phyloP scores from a whole-genome alignment of 2,888 invertebrate species.

The Agrochola circellaris region DNA sequence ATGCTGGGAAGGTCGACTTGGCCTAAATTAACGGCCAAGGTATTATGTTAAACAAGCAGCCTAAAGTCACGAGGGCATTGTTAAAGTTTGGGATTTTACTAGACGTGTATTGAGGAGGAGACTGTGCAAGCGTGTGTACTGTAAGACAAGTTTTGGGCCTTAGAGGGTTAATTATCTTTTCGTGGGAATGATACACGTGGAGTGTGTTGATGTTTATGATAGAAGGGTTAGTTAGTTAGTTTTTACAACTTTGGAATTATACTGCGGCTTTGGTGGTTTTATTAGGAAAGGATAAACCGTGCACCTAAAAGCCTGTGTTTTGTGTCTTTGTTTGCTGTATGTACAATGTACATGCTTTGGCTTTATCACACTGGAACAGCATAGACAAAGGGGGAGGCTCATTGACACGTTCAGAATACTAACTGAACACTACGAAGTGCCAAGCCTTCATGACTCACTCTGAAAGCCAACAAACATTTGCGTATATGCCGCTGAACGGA shows the following conservation, averaged over 20 bases:
- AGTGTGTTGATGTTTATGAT: background rate
- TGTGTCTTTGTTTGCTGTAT: background rate
- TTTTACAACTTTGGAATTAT: background rate
- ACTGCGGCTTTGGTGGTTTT: background rate
- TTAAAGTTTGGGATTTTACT: conserved; percentile 63
- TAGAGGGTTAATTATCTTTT: conserved; percentile 24
- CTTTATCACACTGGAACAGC: too few relatives aligned
- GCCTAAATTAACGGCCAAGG: conserved; percentile 66
- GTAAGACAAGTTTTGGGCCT: conserved; percentile 43
- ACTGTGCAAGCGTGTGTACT: conserved; percentile 21
- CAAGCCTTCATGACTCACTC: too few relatives aligned
- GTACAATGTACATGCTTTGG: too few relatives aligned
- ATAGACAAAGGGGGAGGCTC: too few relatives aligned
- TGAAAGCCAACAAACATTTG: too few relatives aligned
- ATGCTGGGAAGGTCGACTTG: conserved; percentile 57
- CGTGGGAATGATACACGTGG: conserved; percentile 33
- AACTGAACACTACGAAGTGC: too few relatives aligned
- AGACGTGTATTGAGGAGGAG: conserved; percentile 58
- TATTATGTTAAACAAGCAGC: conserved; percentile 67
- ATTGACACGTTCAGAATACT: too few relatives aligned
- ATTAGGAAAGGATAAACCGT: background rate
- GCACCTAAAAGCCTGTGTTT: background rate
- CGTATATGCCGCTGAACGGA: too few relatives aligned
- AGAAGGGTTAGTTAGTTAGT: background rate
- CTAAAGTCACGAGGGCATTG: conserved; percentile 59